Base-by-base conservation (phyloP, 2,888 invertebrate genomes). In the Lycophotia porphyrea region DNA sequence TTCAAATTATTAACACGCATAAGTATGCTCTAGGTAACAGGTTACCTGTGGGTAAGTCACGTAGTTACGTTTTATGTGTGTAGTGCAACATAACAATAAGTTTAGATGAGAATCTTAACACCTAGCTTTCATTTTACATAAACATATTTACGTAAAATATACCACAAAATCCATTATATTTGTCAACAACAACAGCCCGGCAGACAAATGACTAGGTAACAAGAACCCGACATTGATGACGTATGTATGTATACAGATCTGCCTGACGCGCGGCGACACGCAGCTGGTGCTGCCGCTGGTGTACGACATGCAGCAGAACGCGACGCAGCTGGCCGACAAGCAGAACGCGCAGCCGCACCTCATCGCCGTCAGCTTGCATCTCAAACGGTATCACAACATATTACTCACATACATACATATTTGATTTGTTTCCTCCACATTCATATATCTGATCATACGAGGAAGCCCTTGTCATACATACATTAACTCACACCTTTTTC, bases 261-360 rank as follows among this genome's bases (percentile, higher is more conserved):
- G 96, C 87, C 90, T 96, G 80, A 96, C 93, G 2, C 96, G 96
- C 70, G 96, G 95, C 73, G 96, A 96, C 89, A 95, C 95, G 49
- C 96, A 96, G 85, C 92, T 99, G 73, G 98, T 99, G 34, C 97
- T 99, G 81, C 99, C 99, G 4, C 96, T 99, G 81, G 98, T 99
- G 65, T 99, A 99, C 93, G 99, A 99, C 93, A 97, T 98, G 85
- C 97, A 97, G 87, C 97, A 98, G 64, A 99, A 99, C 94, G 97
- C 98, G 64, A 99, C 99, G 13, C 98, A 98, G 91, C 95, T 99
- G 78, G 98, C 98, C 0, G 99, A 99, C 92, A 98, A 98, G 89
- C 97, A 98, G 65, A 98, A 98, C 89, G 94, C 94, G 58, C 95
- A 96, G 86, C 95, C 96, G n/a, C 96, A 96, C 85, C 95, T 96